Conservation (phyloP, 2,797 vertebrate genomes). For the Phrynocephalus forsythii region DNA sequence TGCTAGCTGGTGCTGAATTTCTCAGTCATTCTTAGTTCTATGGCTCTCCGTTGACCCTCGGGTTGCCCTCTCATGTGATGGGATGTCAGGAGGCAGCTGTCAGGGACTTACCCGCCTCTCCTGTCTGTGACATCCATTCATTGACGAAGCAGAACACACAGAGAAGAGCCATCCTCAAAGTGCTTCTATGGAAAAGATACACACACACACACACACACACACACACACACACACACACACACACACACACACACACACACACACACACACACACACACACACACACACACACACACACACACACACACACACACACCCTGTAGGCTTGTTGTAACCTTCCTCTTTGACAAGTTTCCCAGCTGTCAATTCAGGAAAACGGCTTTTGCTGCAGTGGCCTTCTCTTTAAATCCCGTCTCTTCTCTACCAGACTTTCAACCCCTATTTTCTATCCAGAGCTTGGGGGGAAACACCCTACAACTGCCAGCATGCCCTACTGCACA, state of each 20-base stretch:
- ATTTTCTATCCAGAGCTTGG: not conserved
- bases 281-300: no score
- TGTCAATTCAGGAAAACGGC: not conserved
- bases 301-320: no score
- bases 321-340: not conserved
- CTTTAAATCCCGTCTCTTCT: not conserved
- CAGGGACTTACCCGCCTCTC: not conserved
- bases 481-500: no score
- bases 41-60: not conserved
- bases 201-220: no score
- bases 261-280: no score
- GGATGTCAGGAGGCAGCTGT: not conserved
- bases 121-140: not conserved
- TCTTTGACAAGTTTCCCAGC: not conserved
- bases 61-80: not conserved
- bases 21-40: not conserved
- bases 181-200: not conserved
- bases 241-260: no score
- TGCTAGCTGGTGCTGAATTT: not conserved
- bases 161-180: not conserved
- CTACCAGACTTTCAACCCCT: not conserved
- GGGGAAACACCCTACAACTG: no score
- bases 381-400: no score
- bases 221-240: no score
- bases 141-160: not conserved